phyloP scores from a whole-genome alignment of 2,888 invertebrate genomes.

The Leucoptera coffeella region DNA sequence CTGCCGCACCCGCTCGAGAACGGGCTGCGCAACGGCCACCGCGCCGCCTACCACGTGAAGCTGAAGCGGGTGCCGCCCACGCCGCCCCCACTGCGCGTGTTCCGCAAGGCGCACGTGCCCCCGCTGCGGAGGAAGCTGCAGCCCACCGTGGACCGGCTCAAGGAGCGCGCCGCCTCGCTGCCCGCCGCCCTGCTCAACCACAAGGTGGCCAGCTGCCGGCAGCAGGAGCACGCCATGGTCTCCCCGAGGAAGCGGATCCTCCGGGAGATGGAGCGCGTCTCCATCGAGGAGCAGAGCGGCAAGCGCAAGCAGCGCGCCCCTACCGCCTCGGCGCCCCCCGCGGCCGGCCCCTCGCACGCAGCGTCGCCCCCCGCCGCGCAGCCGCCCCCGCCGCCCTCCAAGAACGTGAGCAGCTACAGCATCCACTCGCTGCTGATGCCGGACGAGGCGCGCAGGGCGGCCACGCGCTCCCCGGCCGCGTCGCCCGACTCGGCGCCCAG shows the following conservation, averaged over 20 bases:
- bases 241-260: constrained; percentile 79
- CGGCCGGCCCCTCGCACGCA: constrained; percentile 11
- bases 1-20: constrained; percentile 12
- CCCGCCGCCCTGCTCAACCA: constrained; percentile 27
- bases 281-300: constrained; percentile 60
- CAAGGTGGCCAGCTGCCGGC: constrained; percentile 35
- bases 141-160: constrained; percentile 24
- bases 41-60: constrained; percentile 33
- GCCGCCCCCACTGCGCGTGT: constrained; percentile 43
- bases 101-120: constrained; percentile 33
- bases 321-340: constrained; percentile 29
- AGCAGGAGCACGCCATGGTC: constrained; percentile 58
- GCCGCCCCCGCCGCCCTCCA: constrained; percentile 17
- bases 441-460: no score
- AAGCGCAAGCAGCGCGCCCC: constrained; percentile 54
- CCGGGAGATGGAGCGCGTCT: constrained; percentile 74
- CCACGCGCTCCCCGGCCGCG: no score
- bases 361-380: constrained; percentile 10
- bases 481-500: constrained; percentile 35
- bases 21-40: constrained; percentile 14
- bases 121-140: constrained; percentile 24
- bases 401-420: constrained; percentile 70
- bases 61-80: constrained; percentile 47
- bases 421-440: constrained; percentile 75
- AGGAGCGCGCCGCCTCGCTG: constrained; percentile 24